These are phyloP conservation scores for Gulo gulo DNA, from an alignment of 2,113 vertebrate genomes.

Conservation along the genomic window DNA sequence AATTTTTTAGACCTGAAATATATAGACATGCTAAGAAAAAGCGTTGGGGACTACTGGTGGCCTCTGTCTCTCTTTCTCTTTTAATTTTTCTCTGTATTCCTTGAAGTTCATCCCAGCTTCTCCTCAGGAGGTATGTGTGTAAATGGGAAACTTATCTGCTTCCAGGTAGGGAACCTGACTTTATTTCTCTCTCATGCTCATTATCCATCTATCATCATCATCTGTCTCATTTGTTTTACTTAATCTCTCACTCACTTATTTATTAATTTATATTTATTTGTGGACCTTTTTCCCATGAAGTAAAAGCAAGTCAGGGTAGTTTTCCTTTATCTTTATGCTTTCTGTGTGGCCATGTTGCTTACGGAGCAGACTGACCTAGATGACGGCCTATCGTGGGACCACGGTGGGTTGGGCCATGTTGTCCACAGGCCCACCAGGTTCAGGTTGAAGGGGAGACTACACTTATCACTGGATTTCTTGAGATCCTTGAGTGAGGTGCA, in stretches of 20 bases:
- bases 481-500: neutral
- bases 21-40: neutral
- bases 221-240: neutral
- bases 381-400: neutral
- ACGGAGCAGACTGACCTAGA: fast-evolving
- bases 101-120: neutral
- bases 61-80: neutral
- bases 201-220: neutral
- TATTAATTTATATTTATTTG: neutral
- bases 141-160: neutral
- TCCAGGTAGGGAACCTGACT: neutral
- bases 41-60: too few species aligned
- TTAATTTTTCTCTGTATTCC: neutral
- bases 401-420: too few species aligned
- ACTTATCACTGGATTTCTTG: neutral
- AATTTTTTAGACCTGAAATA: neutral
- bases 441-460: neutral
- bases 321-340: neutral
- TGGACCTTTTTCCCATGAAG: neutral
- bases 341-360: neutral
- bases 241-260: neutral
- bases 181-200: neutral
- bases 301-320: neutral
- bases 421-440: neutral
- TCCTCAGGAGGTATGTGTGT: neutral